Conservation (phyloP, 2,797 vertebrate genomes). For the Spheniscus humboldti region DNA sequence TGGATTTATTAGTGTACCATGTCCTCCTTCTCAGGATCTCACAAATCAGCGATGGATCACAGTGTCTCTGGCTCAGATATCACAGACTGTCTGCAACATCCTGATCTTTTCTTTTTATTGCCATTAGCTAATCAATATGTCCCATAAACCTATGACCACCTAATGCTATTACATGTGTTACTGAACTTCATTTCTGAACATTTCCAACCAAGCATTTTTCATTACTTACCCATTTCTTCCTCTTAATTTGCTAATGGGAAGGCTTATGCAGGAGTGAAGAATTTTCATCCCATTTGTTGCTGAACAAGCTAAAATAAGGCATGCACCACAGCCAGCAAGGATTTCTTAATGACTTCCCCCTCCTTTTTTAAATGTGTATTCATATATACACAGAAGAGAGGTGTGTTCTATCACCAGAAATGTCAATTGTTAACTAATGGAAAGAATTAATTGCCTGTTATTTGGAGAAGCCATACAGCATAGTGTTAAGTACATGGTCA, state of each 20-base stretch:
- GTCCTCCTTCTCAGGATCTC: not conserved
- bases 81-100: not conserved
- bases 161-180: not conserved
- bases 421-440: not conserved
- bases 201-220: conserved; percentile 40
- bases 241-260: conserved; percentile 17
- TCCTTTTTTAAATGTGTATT: not conserved
- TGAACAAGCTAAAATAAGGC: not conserved
- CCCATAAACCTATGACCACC: not conserved
- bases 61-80: not conserved
- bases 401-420: not conserved
- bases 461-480: not conserved
- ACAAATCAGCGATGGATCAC: not conserved
- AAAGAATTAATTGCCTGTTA: not conserved
- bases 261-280: not conserved
- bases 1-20: not conserved
- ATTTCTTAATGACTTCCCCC: not conserved
- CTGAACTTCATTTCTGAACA: conserved; percentile 12
- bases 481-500: not conserved
- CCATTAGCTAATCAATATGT: conserved; percentile 10
- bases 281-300: not conserved
- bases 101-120: conserved; percentile 11
- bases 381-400: not conserved
- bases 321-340: not conserved
- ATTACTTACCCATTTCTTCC: conserved; percentile 7